phyloP scores from a whole-genome alignment of 1,140 invertebrate species.

The Tetragnatha versicolor region DNA sequence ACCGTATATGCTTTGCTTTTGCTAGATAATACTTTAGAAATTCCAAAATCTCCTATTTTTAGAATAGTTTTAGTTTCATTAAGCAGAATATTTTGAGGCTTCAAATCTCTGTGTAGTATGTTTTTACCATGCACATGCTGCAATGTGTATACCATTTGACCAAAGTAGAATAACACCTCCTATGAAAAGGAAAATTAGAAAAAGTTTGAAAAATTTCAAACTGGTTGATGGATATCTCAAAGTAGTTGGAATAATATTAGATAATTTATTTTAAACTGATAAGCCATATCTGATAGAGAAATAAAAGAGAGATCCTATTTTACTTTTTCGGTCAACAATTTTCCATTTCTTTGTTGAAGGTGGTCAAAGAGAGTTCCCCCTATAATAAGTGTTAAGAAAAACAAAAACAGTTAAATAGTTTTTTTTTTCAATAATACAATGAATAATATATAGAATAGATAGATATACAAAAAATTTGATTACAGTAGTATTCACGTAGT shows the following conservation, averaged over 20 bases:
- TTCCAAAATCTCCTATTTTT: slow-evolving; percentile 82
- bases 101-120: slow-evolving; percentile 78
- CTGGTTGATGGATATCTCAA: background rate
- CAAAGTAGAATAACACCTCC: slow-evolving; percentile 68
- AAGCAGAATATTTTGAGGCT: slow-evolving; percentile 78
- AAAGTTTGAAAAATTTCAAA: background rate
- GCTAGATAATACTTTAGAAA: slow-evolving; percentile 72
- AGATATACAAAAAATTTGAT: background rate
- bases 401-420: too few species aligned
- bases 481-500: too few species aligned
- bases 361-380: slow-evolving; percentile 79
- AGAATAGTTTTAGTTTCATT: slow-evolving; percentile 69
- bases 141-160: slow-evolving; percentile 75
- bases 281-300: background rate
- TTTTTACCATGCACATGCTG: slow-evolving; percentile 76
- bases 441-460: background rate
- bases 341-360: slow-evolving; percentile 67
- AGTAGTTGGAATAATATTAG: background rate
- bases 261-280: background rate
- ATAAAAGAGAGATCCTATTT: too few species aligned
- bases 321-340: slow-evolving; percentile 65
- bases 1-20: slow-evolving; percentile 71
- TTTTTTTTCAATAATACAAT: background rate
- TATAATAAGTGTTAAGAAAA: slow-evolving; percentile 55
- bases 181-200: slow-evolving; percentile 55